Evolutionary conservation across 2,888 invertebrate genomes (phyloP).

Genomic region (Antheraea yamamai): DNA sequence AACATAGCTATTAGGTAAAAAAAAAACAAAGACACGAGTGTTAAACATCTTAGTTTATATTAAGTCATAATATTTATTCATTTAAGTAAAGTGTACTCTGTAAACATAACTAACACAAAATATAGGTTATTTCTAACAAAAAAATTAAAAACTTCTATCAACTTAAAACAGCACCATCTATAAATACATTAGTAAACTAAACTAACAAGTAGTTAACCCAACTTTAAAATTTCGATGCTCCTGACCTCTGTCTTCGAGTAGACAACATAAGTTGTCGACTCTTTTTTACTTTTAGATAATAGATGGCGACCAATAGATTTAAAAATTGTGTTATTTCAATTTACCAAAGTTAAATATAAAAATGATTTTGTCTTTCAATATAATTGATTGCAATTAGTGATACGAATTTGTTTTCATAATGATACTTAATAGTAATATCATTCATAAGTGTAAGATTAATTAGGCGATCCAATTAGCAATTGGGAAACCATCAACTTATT

Average conservation of each 20-base stretch:
- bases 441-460: neutral
- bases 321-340: neutral
- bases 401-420: neutral
- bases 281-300: constrained; percentile 37
- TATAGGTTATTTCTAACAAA: neutral
- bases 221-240: constrained; percentile 47
- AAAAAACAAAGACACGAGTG: neutral
- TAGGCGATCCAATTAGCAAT: neutral
- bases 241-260: constrained; percentile 73
- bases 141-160: constrained; percentile 20
- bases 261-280: constrained; percentile 32
- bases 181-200: constrained; percentile 55
- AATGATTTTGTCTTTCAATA: neutral
- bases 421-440: neutral
- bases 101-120: neutral
- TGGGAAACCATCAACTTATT: neutral
- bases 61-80: neutral
- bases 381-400: neutral
- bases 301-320: constrained; percentile 58
- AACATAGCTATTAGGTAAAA: neutral
- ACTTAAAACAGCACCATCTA: constrained; percentile 63
- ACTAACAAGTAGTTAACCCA: constrained; percentile 47
- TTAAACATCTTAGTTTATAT: neutral
- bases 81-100: neutral
- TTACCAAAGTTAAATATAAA: neutral